These are phyloP conservation scores for Macrobrachium rosenbergii DNA, from an alignment of 1,140 invertebrate genomes.

Conservation along the genomic window DNA sequence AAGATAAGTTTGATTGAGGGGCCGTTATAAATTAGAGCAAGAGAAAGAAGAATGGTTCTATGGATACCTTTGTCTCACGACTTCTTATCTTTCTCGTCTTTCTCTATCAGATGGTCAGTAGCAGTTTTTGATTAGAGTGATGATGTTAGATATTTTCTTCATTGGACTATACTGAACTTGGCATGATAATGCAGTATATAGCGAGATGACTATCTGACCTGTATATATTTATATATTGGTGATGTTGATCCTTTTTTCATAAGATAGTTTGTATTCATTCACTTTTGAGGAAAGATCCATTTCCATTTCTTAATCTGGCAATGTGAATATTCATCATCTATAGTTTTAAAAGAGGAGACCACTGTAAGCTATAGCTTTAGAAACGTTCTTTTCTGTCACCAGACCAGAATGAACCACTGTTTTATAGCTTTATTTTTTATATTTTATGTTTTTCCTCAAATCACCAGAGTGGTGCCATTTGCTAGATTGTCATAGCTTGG, in stretches of 20 bases:
- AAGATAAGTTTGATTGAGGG: constrained; percentile 90
- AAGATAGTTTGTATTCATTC: neutral
- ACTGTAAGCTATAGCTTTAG: too few relatives aligned
- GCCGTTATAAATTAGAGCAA: constrained; percentile 71
- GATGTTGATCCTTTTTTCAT: constrained; percentile 17
- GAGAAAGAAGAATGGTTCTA: neutral
- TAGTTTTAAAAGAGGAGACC: too few relatives aligned
- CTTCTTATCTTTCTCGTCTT: constrained; percentile 21
- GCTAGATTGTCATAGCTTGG: too few relatives aligned
- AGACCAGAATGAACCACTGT: too few relatives aligned
- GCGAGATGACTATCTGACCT: neutral
- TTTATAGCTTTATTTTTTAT: too few relatives aligned
- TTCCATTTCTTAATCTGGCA: constrained; percentile 1
- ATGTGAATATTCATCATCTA: too few relatives aligned
- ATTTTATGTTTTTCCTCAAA: too few relatives aligned
- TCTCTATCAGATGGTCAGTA: constrained; percentile 27
- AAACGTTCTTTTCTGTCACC: too few relatives aligned
- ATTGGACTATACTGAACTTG: too few relatives aligned
- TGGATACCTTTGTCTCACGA: constrained; percentile 31
- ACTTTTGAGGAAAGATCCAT: neutral
- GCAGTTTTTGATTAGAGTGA: neutral
- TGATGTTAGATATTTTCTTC: too few relatives aligned
- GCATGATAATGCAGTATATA: too few relatives aligned
- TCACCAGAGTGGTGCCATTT: too few relatives aligned
- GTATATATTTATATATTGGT: neutral